Base-by-base conservation (phyloP, 2,797 vertebrate species). In the Todus mexicanus region DNA sequence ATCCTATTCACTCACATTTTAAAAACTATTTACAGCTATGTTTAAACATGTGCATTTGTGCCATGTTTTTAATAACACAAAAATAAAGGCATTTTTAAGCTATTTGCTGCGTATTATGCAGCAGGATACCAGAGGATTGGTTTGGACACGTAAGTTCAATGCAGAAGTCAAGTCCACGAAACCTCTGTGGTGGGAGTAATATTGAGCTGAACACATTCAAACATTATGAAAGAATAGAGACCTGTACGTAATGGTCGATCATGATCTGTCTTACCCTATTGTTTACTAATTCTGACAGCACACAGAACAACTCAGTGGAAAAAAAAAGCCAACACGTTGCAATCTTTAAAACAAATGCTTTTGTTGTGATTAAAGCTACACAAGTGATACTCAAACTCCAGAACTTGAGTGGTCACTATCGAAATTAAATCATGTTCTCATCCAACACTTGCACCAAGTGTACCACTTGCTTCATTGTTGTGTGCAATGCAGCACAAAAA, bases 21-120 rank as follows among this genome's bases (percentile, higher is more conserved):
- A 96, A 96, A 94, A 98, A 97, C 95, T 96, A 96, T 95, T 96
- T 95, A 97, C 96, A 97, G 87, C 87, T 97, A 91, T 29, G 81
- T 96, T 96, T 95, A 97, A 97, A 96, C 63, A 27, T 1, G 54
- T 95, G 75, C 89, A 94, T 76, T 95, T 96, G 81, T 96, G 92
- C 84, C 81, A 65, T 87, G 70, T 82, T 92, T 94, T 87, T 80
- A 95, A 75, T 54, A 97, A 96, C 92, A 96, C 94, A 95, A 94
- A 97, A 93, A 96, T 94, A 82, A 95, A 93, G 72, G 89, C 92
- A 95, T 95, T 95, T 94, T 95, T 88, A 92, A 82, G 51, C 81
- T 89, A 84, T 20, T n/a, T 77, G 70, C 93, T 89, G 84, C 78
- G 4, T 37, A 89, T 54, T 83, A 66, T 45, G 74, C 81, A 97